Percentiles rank a stretch among this genome's conserved stretches.
Evolutionary conservation across 2,888 invertebrate genomes (phyloP).

Genomic region (Apocheima hispidaria): DNA sequence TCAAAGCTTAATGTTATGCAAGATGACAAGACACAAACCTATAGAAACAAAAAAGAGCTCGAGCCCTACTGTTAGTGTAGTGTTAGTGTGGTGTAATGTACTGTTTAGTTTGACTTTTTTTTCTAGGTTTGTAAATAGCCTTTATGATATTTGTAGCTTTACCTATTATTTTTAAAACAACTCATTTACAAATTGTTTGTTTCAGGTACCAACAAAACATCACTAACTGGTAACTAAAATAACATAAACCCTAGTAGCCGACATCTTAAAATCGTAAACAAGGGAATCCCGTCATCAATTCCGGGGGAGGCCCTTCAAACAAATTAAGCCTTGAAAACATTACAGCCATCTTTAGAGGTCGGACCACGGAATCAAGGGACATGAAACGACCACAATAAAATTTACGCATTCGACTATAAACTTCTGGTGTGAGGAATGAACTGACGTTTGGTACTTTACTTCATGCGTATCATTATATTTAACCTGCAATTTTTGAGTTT

Average conservation of each 20-base stretch:
- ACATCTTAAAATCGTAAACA: constrained; percentile 47
- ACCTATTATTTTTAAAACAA: background rate
- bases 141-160: too few species aligned
- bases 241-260: constrained; percentile 4
- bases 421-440: too few species aligned
- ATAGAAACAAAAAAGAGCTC: too few species aligned
- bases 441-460: too few species aligned
- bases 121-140: too few species aligned
- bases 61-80: too few species aligned
- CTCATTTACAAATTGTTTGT: constrained; percentile 1
- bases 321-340: constrained; percentile 70
- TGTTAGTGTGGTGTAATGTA: too few species aligned
- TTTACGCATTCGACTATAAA: background rate
- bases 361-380: background rate
- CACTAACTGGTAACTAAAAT: constrained; percentile 14
- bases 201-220: constrained; percentile 10
- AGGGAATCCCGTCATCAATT: constrained; percentile 56
- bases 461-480: too few species aligned
- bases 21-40: too few species aligned
- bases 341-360: constrained; percentile 52
- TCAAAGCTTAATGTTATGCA: too few species aligned
- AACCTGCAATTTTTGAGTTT: too few species aligned
- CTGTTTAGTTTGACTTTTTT: too few species aligned
- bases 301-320: constrained; percentile 53
- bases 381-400: background rate